Evolutionary conservation across 2,888 invertebrate species (phyloP).

Genomic region (Microchrysa polita): DNA sequence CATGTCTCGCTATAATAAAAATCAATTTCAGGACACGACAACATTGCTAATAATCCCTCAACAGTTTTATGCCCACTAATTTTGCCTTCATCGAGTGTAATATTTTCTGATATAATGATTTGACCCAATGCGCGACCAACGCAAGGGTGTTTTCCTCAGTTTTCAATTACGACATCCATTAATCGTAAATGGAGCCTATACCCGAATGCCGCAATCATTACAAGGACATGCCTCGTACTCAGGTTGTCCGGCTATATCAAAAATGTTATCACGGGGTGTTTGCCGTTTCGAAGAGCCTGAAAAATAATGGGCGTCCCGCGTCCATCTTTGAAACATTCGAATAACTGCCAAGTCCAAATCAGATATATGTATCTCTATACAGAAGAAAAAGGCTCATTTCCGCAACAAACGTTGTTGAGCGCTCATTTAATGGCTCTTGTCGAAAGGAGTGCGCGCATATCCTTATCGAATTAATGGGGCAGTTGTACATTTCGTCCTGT

Average conservation of each 20-base stretch:
- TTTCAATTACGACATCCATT: conserved; percentile 22
- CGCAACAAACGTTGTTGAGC: background rate
- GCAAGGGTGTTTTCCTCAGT: background rate
- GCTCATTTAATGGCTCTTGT: background rate
- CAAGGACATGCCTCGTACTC: background rate
- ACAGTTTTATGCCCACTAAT: conserved; percentile 1
- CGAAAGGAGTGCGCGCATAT: conserved; percentile 24
- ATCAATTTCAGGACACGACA: background rate
- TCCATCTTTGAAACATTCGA: background rate
- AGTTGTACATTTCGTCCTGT: background rate
- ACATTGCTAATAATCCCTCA: background rate
- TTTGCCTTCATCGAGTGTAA: background rate
- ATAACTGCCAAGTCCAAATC: background rate
- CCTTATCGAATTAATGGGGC: conserved; percentile 27
- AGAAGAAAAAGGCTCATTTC: background rate
- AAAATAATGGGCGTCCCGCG: no score
- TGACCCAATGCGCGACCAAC: background rate
- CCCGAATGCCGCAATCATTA: background rate
- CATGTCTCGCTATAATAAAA: background rate
- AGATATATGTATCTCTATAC: no score
- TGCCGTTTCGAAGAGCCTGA: no score
- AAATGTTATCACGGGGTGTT: conserved; percentile 6
- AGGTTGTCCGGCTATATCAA: background rate
- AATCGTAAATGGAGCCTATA: conserved; percentile 3
- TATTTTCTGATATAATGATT: background rate